Base-by-base conservation (phyloP, 2,113 vertebrate species). In the Amphiprion ocellaris region DNA sequence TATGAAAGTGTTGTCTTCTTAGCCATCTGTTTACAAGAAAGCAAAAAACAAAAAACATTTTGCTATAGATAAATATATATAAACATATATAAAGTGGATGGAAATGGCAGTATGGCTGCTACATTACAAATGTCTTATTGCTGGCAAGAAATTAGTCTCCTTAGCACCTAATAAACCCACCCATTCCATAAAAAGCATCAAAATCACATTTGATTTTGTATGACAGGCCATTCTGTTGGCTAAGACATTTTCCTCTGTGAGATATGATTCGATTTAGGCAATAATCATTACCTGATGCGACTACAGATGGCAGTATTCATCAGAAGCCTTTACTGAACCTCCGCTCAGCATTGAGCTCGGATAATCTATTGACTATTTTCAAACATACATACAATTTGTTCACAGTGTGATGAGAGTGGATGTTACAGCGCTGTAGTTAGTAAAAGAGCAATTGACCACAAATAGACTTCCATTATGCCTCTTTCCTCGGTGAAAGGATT, bases 391-490 rank as follows among this genome's bases (percentile, higher is more conserved):
- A 47, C 59, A 61, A 62, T 81, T 46, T 68, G 50, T 44, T 68
- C 58, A 33, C 26, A 53, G 49, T n/a, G 55, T 39, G 69, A 71
- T 55, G 72, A 23, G 58, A 54, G 10, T 0, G 37, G 50, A 60
- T 55, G 66, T 79, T 46, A 30, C n/a, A 54, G 60, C 33, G n/a
- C 44, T 62, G 74, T 17, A 39, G 30, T 63, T 49, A 62, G 23
- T 11, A 50, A 77, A 72, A 69, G 68, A 66, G 77, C 71, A 52
- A 71, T 79, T 71, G 66, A 74, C 50, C 0, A 0, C 46, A 83
- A 84, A 85, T 78, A 73, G 56, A 23, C 19, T 74, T 71, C 53
- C 30, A 79, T 87, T 73, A 79, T 56, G 59, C 54, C 16, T 68
- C 23, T 56, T 55, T 60, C 71, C n/a, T 67, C 37, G 15, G 14